Evolutionary conservation across 2,113 vertebrate genomes (phyloP).

Genomic region (Tragulus kanchil): DNA sequence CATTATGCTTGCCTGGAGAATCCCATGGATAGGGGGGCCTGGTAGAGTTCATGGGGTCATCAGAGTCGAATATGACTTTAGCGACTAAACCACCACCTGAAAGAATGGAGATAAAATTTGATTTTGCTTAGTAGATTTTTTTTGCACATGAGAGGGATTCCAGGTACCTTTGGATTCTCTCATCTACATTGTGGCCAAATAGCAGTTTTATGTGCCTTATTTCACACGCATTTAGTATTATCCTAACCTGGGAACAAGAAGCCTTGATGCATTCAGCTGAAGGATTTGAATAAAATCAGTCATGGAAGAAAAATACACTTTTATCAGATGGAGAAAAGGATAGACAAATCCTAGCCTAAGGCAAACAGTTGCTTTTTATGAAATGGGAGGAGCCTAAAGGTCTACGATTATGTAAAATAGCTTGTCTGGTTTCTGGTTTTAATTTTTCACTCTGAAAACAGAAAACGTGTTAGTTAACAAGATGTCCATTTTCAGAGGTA

Average conservation of each 20-base stretch:
- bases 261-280: background rate
- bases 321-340: background rate
- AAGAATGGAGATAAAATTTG: conserved; percentile 1
- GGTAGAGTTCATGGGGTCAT: no score
- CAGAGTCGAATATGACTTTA: no score
- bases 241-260: background rate
- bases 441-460: conserved; percentile 45
- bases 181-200: background rate
- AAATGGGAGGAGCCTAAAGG: background rate
- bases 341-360: background rate
- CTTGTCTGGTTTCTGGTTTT: conserved; percentile 23
- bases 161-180: background rate
- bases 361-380: conserved; percentile 5
- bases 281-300: conserved; percentile 15
- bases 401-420: background rate
- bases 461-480: conserved; percentile 26
- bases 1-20: no score
- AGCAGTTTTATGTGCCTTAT: background rate
- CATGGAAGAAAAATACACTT: conserved; percentile 12
- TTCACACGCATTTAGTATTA: background rate
- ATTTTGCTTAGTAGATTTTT: conserved; percentile 28
- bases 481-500: background rate
- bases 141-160: conserved; percentile 3
- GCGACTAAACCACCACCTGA: background rate
- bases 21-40: no score